Evolutionary conservation across 2,888 invertebrate genomes (phyloP), one percentile per base, ranked within the genome.

Genomic region (Drosophila maculinotata): DNA sequence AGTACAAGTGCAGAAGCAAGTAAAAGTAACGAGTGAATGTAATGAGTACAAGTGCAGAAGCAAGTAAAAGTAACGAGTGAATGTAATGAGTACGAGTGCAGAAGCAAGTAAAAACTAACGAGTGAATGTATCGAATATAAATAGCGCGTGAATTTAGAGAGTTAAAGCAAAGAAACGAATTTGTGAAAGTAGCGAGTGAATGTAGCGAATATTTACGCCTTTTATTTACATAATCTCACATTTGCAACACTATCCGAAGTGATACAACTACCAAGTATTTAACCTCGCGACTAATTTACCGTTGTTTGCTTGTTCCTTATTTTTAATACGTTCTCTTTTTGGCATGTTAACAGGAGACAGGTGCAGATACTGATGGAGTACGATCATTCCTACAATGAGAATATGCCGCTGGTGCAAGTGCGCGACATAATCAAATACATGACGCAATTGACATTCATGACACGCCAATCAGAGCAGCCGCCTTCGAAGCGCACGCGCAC

Each of bases 391-490:
- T 94, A 94, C 63, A 92, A 94, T 89, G 96, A 96, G 89, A 94
- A 94, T 48, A 92, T 96, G 90, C 96, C 96, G 35, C 92, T 97
- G 79, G 96, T 97, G 56, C 95, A 95, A 92, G 95, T 97, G 78
- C 94, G 95, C 69, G 96, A 95, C 92, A 95, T 97, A 69, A 95
- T 96, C 92, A 94, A 95, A 89, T 96, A 94, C 91, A 96, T 96
- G 96, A 95, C 96, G 26, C 97, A 97, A 92, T 92, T 97, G 92
- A 96, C 96, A 90, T 97, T 96, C 92, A 96, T 97, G 95, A 93
- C 96, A 92, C 90, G 91, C 75, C 90, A 89, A 71, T 88, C 91
- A 77, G 91, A 91, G 62, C 90, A 91, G 81, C 91, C 91, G 76
- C 90, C 91, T 41, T 83, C 89, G 44, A 92, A 92, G 70, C 89